phyloP scores from a whole-genome alignment of 2,888 invertebrate species.

The Parnassius orleans region DNA sequence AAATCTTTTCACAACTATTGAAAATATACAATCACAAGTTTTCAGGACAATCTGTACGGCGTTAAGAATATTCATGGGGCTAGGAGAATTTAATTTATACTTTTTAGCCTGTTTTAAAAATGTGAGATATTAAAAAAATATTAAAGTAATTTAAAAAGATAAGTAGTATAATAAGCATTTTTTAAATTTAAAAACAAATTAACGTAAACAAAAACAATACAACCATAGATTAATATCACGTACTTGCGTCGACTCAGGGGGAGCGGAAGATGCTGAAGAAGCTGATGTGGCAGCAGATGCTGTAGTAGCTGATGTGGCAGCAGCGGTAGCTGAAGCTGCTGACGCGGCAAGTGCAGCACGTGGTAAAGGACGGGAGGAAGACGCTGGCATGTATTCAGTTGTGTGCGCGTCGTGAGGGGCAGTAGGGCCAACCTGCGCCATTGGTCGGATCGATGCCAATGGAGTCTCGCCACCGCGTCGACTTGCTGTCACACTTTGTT shows the following conservation, averaged over 20 bases:
- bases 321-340: constrained; percentile 76
- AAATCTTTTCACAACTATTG: no score
- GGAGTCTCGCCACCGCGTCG: constrained; percentile 90
- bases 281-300: constrained; percentile 82
- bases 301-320: constrained; percentile 58
- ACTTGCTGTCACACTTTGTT: constrained; percentile 74
- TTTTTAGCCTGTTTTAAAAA: no score
- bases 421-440: constrained; percentile 91
- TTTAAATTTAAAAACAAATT: not conserved
- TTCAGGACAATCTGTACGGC: no score
- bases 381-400: constrained; percentile 93
- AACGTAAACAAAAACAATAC: no score
- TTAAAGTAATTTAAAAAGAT: no score
- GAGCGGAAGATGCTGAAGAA: constrained; percentile 80
- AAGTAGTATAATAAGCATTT: no score
- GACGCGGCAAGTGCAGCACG: constrained; percentile 86
- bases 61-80: no score
- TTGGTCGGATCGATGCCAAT: constrained; percentile 94
- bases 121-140: no score
- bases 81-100: no score
- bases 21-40: no score
- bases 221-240: not conserved
- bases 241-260: constrained; percentile 70
- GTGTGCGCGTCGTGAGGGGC: constrained; percentile 81
- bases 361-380: constrained; percentile 84